Conservation (phyloP, 2,888 invertebrate species). For the Rhagium mordax region DNA sequence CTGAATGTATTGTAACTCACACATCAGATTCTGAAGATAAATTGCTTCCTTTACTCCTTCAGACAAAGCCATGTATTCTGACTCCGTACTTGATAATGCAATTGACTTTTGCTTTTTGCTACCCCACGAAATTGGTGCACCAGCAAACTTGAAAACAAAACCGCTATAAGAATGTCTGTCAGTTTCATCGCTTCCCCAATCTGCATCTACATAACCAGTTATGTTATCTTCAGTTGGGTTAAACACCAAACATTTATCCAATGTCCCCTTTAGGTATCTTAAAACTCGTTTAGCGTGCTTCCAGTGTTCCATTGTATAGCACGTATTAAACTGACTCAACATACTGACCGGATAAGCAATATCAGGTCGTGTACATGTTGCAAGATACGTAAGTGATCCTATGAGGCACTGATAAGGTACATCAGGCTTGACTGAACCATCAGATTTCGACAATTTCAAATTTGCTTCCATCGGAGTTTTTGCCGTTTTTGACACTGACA, state of each 20-base stretch:
- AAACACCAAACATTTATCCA: no score
- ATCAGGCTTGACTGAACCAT: neutral
- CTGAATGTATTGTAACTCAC: no score
- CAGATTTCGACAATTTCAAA: neutral
- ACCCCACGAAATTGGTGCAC: conserved; percentile 37
- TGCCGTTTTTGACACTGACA: neutral
- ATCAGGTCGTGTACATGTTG: neutral
- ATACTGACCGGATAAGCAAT: neutral
- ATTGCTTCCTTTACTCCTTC: neutral
- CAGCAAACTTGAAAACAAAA: conserved; percentile 27
- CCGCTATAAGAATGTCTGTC: conserved; percentile 8
- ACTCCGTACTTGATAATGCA: no score
- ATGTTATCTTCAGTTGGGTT: neutral
- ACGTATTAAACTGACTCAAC: neutral
- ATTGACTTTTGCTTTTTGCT: neutral
- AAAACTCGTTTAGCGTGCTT: neutral
- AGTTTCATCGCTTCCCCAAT: no score
- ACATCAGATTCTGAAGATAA: no score
- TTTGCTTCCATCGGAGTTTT: neutral
- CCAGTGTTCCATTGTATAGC: neutral
- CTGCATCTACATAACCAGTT: no score
- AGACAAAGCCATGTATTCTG: no score
- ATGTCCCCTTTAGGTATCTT: neutral
- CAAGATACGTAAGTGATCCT: neutral
- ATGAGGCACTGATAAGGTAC: neutral